These are phyloP conservation scores for Nymphalis polychloros DNA, from an alignment of 2,888 invertebrate species.

Conservation along the genomic window DNA sequence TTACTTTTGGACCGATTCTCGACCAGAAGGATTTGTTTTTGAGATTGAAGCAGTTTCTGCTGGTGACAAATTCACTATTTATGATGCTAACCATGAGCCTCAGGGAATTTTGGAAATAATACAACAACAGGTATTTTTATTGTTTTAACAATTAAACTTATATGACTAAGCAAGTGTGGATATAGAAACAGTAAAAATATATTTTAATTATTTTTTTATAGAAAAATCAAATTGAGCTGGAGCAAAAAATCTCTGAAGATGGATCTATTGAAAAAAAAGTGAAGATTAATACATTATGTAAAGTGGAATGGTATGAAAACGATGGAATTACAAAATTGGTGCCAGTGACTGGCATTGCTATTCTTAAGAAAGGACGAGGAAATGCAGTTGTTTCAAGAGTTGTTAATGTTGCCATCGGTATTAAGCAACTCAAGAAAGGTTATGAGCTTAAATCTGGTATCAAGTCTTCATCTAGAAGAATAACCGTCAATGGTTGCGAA, in stretches of 20 bases:
- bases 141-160: too few species aligned
- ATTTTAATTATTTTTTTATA: constrained; percentile 45
- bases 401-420: constrained; percentile 81
- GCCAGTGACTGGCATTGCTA: constrained; percentile 82
- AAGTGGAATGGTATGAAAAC: constrained; percentile 86
- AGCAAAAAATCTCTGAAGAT: constrained; percentile 69
- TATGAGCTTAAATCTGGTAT: constrained; percentile 85
- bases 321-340: constrained; percentile 82
- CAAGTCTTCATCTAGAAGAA: constrained; percentile 83
- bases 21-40: constrained; percentile 87
- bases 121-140: constrained; percentile 81
- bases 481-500: constrained; percentile 83
- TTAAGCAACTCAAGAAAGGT: constrained; percentile 78
- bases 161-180: too few species aligned
- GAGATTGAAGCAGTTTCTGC: constrained; percentile 85
- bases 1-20: constrained; percentile 90
- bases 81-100: constrained; percentile 84
- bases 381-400: constrained; percentile 80
- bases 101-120: constrained; percentile 85
- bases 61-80: constrained; percentile 87
- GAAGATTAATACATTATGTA: constrained; percentile 83
- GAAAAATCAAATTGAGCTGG: constrained; percentile 76
- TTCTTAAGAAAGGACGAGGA: constrained; percentile 77
- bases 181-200: background rate
- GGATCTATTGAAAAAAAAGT: constrained; percentile 83